A percentile compares a stretch with the other conserved stretches of the same genome.
These are phyloP conservation scores for Rhinopithecus roxellana DNA, from an alignment of 2,113 vertebrate genomes.

Conservation along the genomic window DNA sequence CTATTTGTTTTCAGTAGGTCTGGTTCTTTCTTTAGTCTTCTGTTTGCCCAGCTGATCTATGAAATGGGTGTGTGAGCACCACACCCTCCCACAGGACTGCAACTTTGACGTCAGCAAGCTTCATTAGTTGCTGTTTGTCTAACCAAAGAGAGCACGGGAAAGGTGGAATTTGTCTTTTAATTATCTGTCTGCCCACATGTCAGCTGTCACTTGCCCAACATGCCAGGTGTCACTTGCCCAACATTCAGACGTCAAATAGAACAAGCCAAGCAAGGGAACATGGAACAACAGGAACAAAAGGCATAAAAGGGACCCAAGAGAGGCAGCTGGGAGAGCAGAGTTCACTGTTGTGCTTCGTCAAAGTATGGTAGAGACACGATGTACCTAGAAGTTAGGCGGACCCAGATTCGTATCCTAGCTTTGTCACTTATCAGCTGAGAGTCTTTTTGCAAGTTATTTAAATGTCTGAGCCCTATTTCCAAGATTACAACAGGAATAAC, in stretches of 20 bases:
- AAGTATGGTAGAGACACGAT: background rate
- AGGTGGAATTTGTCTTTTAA: conserved; percentile 62
- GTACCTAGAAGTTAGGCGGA: background rate
- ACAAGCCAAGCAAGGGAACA: background rate
- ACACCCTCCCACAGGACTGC: background rate
- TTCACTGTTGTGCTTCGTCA: background rate
- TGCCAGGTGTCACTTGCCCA: background rate
- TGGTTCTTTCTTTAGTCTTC: background rate
- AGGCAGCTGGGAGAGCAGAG: background rate
- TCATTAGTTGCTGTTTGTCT: conserved; percentile 61
- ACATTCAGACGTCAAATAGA: conserved; percentile 28
- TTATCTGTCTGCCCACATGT: conserved; percentile 53
- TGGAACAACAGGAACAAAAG: background rate
- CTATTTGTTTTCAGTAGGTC: conserved; percentile 52
- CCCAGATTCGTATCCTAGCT: background rate
- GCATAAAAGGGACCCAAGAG: background rate
- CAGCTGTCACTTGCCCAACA: background rate
- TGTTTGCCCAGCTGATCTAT: conserved; percentile 35
- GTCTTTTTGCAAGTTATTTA: background rate
- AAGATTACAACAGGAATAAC: background rate
- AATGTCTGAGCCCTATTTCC: background rate
- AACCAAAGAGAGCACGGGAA: background rate
- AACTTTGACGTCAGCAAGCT: conserved; percentile 50
- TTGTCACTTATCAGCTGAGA: background rate
- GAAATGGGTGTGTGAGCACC: conserved; percentile 61